Base-by-base conservation (phyloP, 2,888 invertebrate species). In the Brachyptera risi region DNA sequence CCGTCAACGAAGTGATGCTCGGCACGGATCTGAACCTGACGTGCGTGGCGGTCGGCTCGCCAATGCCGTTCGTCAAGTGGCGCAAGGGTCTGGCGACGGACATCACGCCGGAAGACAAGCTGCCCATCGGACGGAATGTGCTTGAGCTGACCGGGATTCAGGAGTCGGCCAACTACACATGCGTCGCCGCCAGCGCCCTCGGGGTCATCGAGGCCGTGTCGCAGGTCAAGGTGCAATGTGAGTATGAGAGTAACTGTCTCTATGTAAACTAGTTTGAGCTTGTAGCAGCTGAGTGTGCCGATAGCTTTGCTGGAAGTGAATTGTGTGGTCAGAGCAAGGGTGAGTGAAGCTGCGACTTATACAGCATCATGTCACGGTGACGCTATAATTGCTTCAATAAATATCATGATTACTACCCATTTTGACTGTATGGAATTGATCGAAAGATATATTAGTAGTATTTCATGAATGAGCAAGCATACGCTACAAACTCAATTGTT, bases 41-140 rank as follows among this genome's bases (percentile, higher is more conserved):
- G 61, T 99, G 99, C 75, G 95, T 96, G 59, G 98, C 98, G 9
- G 92, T 94, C 27, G 98, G 99, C 19, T 94, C 97, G 0, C 98
- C 98, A 4, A 96, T 98, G 96, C 99, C 98, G 1, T 88, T 86
- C 69, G 96, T 99, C 59, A 95, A 93, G 76, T 93, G 93, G 93
- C 85, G 89, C 68, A 90, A 90, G 78, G 92, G 87, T 58, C 80
- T 86, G 31, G 84, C 85, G 9, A 85, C 86, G 73, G 94, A 94
- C 77, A 76, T 95, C 66, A 93, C 93, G 0, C 90, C 92, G 0
- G 93, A 93, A 74, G 92, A 94, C 76, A 87, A 91, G 69, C 82
- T 92, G 60, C 87, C 90, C 0, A 82, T 92, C 51, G 90, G 92
- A 24, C 86, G 87, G 63, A 98, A 97, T 76, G 88, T 93, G 13